Base-by-base conservation (phyloP, 2,797 vertebrate genomes). In the Brotogeris chrysoptera region DNA sequence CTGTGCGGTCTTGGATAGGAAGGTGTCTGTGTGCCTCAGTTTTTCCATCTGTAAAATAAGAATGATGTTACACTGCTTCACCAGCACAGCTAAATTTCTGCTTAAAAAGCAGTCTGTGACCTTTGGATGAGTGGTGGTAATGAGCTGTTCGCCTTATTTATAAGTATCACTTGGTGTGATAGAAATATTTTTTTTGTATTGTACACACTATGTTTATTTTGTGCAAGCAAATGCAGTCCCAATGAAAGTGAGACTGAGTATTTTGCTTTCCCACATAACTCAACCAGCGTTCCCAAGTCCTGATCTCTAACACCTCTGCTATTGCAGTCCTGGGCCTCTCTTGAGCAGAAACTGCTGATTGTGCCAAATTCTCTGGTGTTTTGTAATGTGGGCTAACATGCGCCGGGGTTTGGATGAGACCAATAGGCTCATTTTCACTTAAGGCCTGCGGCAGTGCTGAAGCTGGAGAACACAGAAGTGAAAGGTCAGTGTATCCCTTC, bases 281-380 rank as follows among this genome's bases (percentile, higher is more conserved):
- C 86, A 92, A 94, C 53, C 70, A 90, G 49, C 3, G 0, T 92
- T 97, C 93, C 73, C 9, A 20, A 96, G 81, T 66, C 80, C 85
- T 96, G 95, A 96, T 97, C 95, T 96, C 94, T 96, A 91, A 97
- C 96, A 96, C 96, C 96, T 97, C 95, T 90, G 80, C 93, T 96
- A 96, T 96, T 97, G 90, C 94, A 96, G 95, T 94, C 66, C 47
- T 94, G 96, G 95, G 96, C 94, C 95, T 88, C 94, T 94, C 91
- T 77, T 92, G 90, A 90, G 92, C 93, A 96, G 85, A 96, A 97
- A 96, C 70, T 96, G 96, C 96, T 96, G 95, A 96, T 96, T 5
- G 69, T 95, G 95, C 96, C 96, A 96, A 91, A 95, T 96, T 96
- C 95, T 96, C 96, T 94, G 85, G 94, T 97, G 95, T 96, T 97